These are phyloP conservation scores for Callipepla squamata DNA, from an alignment of 2,113 vertebrate genomes.

Conservation along the genomic window DNA sequence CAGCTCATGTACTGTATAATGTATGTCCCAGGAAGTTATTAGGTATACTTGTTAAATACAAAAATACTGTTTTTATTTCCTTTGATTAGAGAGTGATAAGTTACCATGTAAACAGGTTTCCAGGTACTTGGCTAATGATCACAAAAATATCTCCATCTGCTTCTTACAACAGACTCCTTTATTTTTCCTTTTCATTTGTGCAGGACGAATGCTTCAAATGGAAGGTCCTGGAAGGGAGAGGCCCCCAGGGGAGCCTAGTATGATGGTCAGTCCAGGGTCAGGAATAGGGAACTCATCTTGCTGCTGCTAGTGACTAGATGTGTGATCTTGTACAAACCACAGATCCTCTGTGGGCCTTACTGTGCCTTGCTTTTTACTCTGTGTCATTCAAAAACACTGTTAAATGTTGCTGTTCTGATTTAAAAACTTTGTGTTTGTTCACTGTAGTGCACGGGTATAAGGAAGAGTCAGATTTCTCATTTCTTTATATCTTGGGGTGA, in stretches of 20 bases:
- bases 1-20: neutral
- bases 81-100: neutral
- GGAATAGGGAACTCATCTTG: neutral
- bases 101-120: neutral
- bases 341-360: accelerated
- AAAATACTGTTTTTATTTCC: neutral
- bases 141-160: neutral
- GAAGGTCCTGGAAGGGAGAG: neutral
- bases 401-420: neutral
- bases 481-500: neutral
- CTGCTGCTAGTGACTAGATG: neutral
- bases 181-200: neutral
- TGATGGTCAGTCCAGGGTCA: neutral
- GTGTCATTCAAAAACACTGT: neutral
- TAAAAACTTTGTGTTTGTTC: neutral
- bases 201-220: neutral
- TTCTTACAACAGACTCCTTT: neutral
- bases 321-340: neutral
- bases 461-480: neutral
- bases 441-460: neutral
- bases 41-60: constrained; percentile 3
- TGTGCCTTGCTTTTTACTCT: neutral
- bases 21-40: constrained; percentile 14
- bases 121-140: neutral
- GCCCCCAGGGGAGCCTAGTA: neutral